A percentile compares a stretch with the other conserved stretches of the same genome.
Evolutionary conservation across 2,797 vertebrate genomes (phyloP).

Genomic region (Pseudotriccus pelzelni): DNA sequence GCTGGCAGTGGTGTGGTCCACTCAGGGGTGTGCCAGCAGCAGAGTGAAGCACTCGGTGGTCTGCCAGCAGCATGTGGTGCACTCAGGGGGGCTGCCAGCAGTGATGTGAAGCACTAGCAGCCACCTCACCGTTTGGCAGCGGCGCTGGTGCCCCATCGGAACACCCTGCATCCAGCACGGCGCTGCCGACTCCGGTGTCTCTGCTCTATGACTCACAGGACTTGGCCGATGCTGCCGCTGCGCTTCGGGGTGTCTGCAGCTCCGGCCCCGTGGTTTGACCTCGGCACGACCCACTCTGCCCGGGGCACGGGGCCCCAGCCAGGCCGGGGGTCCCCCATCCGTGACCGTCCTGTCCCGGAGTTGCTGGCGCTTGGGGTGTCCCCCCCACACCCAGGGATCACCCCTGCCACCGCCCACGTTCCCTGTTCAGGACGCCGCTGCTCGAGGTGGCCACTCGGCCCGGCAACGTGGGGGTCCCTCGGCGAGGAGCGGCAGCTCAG

Average conservation of each 20-base stretch:
- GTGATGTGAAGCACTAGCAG: not conserved
- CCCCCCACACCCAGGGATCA: fast-evolving
- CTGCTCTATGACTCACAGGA: constrained; percentile 29
- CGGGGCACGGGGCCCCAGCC: not conserved
- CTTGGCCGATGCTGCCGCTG: not conserved
- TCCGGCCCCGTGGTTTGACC: not conserved
- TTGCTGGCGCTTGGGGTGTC: not conserved
- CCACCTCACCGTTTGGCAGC: constrained; percentile 37
- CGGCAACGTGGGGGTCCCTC: not conserved
- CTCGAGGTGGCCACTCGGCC: not conserved
- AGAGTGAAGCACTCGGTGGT: too few species aligned
- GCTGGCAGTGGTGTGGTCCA: not conserved
- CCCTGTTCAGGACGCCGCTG: not conserved
- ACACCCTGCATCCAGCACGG: constrained; percentile 6
- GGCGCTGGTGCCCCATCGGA: not conserved
- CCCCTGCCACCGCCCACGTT: not conserved
- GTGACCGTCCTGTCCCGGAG: not conserved
- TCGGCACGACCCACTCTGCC: not conserved
- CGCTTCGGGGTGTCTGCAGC: not conserved
- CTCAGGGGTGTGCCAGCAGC: not conserved
- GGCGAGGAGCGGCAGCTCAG: not conserved
- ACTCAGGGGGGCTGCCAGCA: not conserved
- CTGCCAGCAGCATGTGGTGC: not conserved
- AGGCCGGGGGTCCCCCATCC: fast-evolving
- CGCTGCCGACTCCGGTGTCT: not conserved